These are phyloP conservation scores for Pinna nobilis DNA, from an alignment of 1,140 invertebrate species.

Conservation along the genomic window DNA sequence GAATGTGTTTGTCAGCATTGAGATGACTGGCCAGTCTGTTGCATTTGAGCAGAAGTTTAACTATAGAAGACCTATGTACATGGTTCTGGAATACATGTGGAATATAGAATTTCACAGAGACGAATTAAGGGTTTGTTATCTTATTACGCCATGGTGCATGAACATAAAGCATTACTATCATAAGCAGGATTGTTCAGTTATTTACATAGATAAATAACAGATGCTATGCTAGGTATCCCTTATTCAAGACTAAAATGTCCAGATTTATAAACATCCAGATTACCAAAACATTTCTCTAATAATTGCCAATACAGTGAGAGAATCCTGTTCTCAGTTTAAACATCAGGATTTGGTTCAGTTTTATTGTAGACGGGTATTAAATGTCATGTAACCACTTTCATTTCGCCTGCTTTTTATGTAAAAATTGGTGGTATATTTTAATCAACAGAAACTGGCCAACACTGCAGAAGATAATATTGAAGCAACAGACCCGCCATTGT, in stretches of 20 bases:
- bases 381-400: too few relatives aligned
- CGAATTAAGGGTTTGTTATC: slow-evolving; percentile 81
- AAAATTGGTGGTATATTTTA: background rate
- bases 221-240: too few relatives aligned
- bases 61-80: slow-evolving; percentile 95
- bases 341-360: too few relatives aligned
- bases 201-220: too few relatives aligned
- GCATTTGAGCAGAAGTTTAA: slow-evolving; percentile 98
- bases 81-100: slow-evolving; percentile 95
- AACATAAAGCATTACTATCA: background rate
- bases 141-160: background rate
- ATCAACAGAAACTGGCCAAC: slow-evolving; percentile 81
- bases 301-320: too few relatives aligned
- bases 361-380: too few relatives aligned
- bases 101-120: slow-evolving; percentile 77
- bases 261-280: too few relatives aligned
- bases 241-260: too few relatives aligned
- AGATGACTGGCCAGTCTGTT: slow-evolving; percentile 97
- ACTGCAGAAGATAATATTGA: slow-evolving; percentile 93
- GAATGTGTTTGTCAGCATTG: slow-evolving; percentile 96
- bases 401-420: background rate
- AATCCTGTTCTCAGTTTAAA: too few relatives aligned
- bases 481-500: slow-evolving; percentile 90
- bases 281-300: too few relatives aligned
- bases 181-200: background rate